Conservation (phyloP, 1,140 invertebrate species). For the Myzus persicae region DNA sequence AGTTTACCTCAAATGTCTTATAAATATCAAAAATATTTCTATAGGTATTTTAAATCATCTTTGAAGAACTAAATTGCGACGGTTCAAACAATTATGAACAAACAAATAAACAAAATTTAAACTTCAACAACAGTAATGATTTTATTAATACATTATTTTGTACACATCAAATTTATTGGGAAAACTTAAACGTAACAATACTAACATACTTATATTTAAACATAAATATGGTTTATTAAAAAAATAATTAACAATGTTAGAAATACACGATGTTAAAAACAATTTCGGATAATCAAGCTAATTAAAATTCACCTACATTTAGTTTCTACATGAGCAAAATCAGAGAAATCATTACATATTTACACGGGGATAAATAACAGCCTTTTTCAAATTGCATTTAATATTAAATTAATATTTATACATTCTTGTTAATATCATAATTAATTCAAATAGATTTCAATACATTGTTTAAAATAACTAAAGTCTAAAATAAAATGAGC, state of each 20-base stretch:
- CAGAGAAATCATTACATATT: slow-evolving; percentile 46
- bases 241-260: slow-evolving; percentile 52
- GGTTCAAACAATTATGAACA: not conserved
- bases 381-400: slow-evolving; percentile 53
- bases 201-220: slow-evolving; percentile 45
- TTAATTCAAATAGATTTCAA: not conserved
- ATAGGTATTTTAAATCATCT: not conserved
- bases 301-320: slow-evolving; percentile 27
- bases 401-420: slow-evolving; percentile 38
- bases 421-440: slow-evolving; percentile 40
- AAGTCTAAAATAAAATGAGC: slow-evolving; percentile 26
- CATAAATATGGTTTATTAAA: slow-evolving; percentile 17
- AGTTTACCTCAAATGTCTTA: not conserved
- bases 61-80: not conserved
- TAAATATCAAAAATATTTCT: not conserved
- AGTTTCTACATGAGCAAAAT: slow-evolving; percentile 55
- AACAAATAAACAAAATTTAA: not conserved
- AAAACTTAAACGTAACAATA: slow-evolving; percentile 37
- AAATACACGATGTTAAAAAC: slow-evolving; percentile 37
- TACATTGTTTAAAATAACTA: slow-evolving; percentile 7
- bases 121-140: slow-evolving; percentile 46
- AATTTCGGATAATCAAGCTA: slow-evolving; percentile 40
- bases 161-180: slow-evolving; percentile 31
- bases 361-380: slow-evolving; percentile 55
- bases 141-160: slow-evolving; percentile 57